Percentiles rank a stretch among this genome's conserved stretches.
Evolutionary conservation across 2,888 invertebrate species (phyloP).

Genomic region (Agonopterix heracliana): DNA sequence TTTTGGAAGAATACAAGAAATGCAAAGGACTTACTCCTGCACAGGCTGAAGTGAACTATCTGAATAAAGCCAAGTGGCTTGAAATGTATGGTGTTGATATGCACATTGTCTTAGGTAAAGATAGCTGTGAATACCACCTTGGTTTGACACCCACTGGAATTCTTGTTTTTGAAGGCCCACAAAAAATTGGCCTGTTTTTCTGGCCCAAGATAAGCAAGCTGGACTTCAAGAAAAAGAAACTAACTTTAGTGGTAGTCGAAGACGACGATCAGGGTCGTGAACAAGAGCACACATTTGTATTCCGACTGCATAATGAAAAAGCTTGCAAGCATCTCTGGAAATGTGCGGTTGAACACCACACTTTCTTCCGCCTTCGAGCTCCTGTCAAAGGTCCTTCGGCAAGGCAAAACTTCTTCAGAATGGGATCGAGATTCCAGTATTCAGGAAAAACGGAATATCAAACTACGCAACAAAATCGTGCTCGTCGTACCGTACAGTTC

Average conservation of each 20-base stretch:
- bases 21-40: slow-evolving; percentile 93
- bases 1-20: slow-evolving; percentile 93
- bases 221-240: slow-evolving; percentile 98
- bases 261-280: slow-evolving; percentile 98
- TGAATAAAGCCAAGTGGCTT: slow-evolving; percentile 97
- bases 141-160: slow-evolving; percentile 99
- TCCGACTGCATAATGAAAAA: slow-evolving; percentile 95
- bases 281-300: slow-evolving; percentile 99
- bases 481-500: slow-evolving; percentile 95
- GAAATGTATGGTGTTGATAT: slow-evolving; percentile 99
- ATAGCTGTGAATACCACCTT: slow-evolving; percentile 95
- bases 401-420: slow-evolving; percentile 96
- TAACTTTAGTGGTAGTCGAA: slow-evolving; percentile 97
- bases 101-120: slow-evolving; percentile 97
- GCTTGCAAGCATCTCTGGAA: slow-evolving; percentile 99
- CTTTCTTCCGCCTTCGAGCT: slow-evolving; percentile 96
- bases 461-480: slow-evolving; percentile 92
- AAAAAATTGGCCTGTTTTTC: slow-evolving; percentile 98
- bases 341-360: slow-evolving; percentile 99
- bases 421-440: slow-evolving; percentile 97
- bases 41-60: slow-evolving; percentile 94
- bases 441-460: slow-evolving; percentile 99
- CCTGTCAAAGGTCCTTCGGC: slow-evolving; percentile 92
- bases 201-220: slow-evolving; percentile 99
- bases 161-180: slow-evolving; percentile 96